Percentiles rank a stretch among this genome's conserved stretches.
These are phyloP conservation scores for Agonopterix subpropinquella DNA, from an alignment of 2,888 invertebrate species.

Conservation along the genomic window DNA sequence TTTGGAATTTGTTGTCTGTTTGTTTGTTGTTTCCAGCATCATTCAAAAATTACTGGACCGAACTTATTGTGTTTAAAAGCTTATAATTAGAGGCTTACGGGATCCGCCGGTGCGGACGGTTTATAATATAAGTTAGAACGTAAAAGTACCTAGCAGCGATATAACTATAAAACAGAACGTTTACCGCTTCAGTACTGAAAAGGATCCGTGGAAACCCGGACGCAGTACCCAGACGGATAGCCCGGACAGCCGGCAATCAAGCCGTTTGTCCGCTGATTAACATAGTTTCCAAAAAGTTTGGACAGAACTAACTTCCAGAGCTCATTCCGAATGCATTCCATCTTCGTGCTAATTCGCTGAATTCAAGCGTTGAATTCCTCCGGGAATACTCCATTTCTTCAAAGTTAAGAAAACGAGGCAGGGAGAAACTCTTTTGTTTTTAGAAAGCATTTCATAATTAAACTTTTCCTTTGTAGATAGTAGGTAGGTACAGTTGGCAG, in stretches of 20 bases:
- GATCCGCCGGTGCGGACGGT: too few species aligned
- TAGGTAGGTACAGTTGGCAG: neutral
- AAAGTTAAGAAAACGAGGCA: slow-evolving; percentile 8
- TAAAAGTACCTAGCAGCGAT: too few species aligned
- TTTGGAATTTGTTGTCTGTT: too few species aligned
- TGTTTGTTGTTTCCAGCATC: too few species aligned
- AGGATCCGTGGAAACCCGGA: neutral
- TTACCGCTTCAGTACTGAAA: too few species aligned
- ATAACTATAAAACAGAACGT: too few species aligned
- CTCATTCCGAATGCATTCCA: slow-evolving; percentile 25
- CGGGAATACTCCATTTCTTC: slow-evolving; percentile 9
- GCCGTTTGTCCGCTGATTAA: slow-evolving; percentile 31
- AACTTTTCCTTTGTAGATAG: slow-evolving; percentile 8
- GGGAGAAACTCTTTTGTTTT: slow-evolving; percentile 6
- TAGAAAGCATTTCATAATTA: slow-evolving; percentile 9
- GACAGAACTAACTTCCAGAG: slow-evolving; percentile 22
- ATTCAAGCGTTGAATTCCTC: slow-evolving; percentile 24
- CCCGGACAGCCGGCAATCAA: slow-evolving; percentile 20
- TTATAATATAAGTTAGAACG: too few species aligned
- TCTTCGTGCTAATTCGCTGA: slow-evolving; percentile 21
- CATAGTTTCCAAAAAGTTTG: slow-evolving; percentile 33
- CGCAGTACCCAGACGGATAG: neutral
- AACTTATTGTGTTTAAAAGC: too few species aligned
- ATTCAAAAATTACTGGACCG: too few species aligned
- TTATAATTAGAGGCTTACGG: too few species aligned